Evolutionary conservation across 1,140 invertebrate genomes (phyloP), one percentile per base, ranked within the genome.

Genomic region (Phenacoccus solenopsis): DNA sequence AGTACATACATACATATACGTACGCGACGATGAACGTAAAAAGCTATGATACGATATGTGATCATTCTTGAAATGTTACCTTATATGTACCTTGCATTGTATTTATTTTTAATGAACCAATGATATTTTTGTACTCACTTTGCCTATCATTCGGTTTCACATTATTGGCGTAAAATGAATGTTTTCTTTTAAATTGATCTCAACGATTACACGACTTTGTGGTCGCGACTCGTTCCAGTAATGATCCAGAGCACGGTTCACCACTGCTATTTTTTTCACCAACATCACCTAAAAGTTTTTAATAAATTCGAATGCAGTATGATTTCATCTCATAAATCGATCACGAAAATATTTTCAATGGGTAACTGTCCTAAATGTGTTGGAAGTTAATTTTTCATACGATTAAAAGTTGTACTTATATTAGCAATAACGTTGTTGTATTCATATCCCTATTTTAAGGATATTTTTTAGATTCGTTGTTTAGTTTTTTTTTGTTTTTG

Each of bases 71-170:
- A 49, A 49, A 5, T 49, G 38, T 49, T 49, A 49, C 38, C n/a
- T n/a, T n/a, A n/a, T n/a, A n/a, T n/a, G n/a, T n/a, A n/a, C n/a
- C 38, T 49, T 49, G 38, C 38, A 49, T 49, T 49, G 38, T 49
- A 49, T 49, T n/a, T n/a, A n/a, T n/a, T 49, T 49, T 49, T 49
- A 49, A n/a, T n/a, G 38, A 49, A n/a, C n/a, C n/a, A n/a, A 49
- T n/a, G 38, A 49, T 49, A 49, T 49, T 49, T 49, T 49, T 49
- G 20, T 49, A 49, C 16, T n/a, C 16, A n/a, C 38, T 49, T 32
- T 13, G 38, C 38, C 38, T 49, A n/a, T 49, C 16, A 9, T 5
- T 16, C 5, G 13, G 20, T 9, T 49, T 49, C 13, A 49, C 20
- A 49, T 13, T 32, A 5, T 5, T 32, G 5, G 5, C 30, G 5